Evolutionary conservation across 2,797 vertebrate genomes (phyloP).

Genomic region (Acanthurus tractus): DNA sequence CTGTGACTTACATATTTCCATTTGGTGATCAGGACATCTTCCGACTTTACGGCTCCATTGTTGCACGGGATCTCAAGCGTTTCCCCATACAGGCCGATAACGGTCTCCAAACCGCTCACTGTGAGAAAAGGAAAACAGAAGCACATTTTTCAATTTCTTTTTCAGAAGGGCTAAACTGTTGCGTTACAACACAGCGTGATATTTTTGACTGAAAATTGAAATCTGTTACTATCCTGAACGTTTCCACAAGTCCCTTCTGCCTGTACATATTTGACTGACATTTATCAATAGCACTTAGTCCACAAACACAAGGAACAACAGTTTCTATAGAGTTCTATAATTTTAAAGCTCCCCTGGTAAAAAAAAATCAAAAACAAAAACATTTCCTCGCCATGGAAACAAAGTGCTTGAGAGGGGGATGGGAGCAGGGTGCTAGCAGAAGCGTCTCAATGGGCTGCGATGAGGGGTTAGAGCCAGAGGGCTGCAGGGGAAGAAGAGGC

Average conservation of each 20-base stretch:
- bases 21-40: slow-evolving; percentile 69
- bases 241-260: slow-evolving; percentile 21
- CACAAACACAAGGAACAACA: slow-evolving; percentile 18
- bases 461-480: slow-evolving; percentile 66
- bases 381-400: slow-evolving; percentile 74
- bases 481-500: slow-evolving; percentile 53
- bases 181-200: slow-evolving; percentile 37
- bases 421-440: slow-evolving; percentile 47
- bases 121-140: slow-evolving; percentile 49
- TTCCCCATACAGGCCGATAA: slow-evolving; percentile 77
- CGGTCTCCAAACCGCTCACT: slow-evolving; percentile 63
- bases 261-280: slow-evolving; percentile 31
- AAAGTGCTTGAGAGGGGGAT: slow-evolving; percentile 66
- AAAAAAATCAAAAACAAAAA: slow-evolving; percentile 13
- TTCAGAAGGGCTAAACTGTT: slow-evolving; percentile 36
- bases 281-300: slow-evolving; percentile 47
- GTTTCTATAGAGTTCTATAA: slow-evolving; percentile 45
- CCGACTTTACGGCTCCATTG: slow-evolving; percentile 36
- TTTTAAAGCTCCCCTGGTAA: slow-evolving; percentile 43
- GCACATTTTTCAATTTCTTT: slow-evolving; percentile 44
- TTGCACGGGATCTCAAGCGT: slow-evolving; percentile 83
- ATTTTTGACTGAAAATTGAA: slow-evolving; percentile 41
- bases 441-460: slow-evolving; percentile 66
- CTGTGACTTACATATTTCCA: slow-evolving; percentile 87
- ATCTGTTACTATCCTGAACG: slow-evolving; percentile 38